Evolutionary conservation across 1,140 invertebrate species (phyloP).

Genomic region (Atopsyche davidsoni): DNA sequence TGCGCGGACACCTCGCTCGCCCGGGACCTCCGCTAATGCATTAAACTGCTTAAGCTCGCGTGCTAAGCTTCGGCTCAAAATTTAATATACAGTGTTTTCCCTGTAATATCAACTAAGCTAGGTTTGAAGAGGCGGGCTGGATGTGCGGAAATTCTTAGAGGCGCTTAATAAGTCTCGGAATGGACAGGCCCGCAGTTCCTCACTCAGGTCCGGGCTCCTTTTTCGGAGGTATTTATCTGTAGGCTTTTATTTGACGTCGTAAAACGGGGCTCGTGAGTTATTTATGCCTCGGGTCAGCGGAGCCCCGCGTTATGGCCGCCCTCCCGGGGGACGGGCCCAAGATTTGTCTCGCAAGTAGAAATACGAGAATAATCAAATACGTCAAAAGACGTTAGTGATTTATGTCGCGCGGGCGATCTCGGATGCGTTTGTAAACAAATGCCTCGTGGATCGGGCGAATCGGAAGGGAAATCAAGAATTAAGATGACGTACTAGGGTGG

Average conservation of each 20-base stretch:
- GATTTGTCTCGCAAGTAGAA: too few relatives aligned
- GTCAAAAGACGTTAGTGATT: too few relatives aligned
- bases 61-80: conserved; percentile 22
- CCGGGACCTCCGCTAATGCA: conserved; percentile 4
- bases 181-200: not conserved
- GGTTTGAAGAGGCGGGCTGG: not conserved
- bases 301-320: too few relatives aligned
- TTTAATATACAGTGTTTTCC: conserved; percentile 24
- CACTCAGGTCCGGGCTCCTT: too few relatives aligned
- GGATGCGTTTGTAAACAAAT: too few relatives aligned
- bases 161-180: conserved; percentile 11
- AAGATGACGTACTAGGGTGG: too few relatives aligned
- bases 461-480: too few relatives aligned
- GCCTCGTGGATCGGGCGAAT: too few relatives aligned
- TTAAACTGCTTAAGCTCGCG: conserved; percentile 16
- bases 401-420: too few relatives aligned
- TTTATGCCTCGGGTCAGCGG: conserved; percentile 1
- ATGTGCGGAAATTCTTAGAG: conserved; percentile 10
- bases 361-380: too few relatives aligned
- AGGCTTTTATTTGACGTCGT: not conserved
- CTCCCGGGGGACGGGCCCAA: too few relatives aligned
- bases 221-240: not conserved
- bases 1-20: too few relatives aligned
- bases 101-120: conserved; percentile 21
- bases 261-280: conserved; percentile 1